A percentile compares a stretch with the other conserved stretches of the same genome.
Evolutionary conservation across 2,797 vertebrate species (phyloP).

Genomic region (Diplodus puntazzo): DNA sequence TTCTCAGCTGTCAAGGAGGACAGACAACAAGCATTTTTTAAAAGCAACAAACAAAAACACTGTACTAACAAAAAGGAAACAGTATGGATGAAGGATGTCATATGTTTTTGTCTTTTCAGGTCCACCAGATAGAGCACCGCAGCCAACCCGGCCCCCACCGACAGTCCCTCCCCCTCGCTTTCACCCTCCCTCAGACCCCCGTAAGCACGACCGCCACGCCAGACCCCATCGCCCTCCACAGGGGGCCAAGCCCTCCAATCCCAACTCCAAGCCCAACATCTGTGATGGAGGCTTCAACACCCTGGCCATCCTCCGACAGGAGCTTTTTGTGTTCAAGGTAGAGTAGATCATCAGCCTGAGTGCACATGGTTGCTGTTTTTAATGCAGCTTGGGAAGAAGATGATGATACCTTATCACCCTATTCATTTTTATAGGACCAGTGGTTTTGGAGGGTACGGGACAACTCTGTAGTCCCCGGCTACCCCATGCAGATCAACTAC

Average conservation of each 20-base stretch:
- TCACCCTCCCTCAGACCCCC: conserved; percentile 91
- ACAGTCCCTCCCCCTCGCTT: conserved; percentile 95
- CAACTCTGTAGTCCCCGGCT: conserved; percentile 97
- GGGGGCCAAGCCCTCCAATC: conserved; percentile 93
- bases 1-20: conserved; percentile 65
- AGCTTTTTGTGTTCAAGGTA: conserved; percentile 99
- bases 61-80: neutral
- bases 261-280: conserved; percentile 97
- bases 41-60: conserved; percentile 32
- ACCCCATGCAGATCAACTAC: conserved; percentile 98
- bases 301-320: conserved; percentile 95
- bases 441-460: conserved; percentile 99
- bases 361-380: conserved; percentile 4
- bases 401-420: neutral
- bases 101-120: conserved; percentile 80
- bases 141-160: conserved; percentile 95
- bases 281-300: conserved; percentile 99
- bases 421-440: conserved; percentile 89
- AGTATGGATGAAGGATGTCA: neutral
- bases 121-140: conserved; percentile 95
- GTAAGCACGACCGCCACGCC: conserved; percentile 93
- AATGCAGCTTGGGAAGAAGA: conserved; percentile 1
- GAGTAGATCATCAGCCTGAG: neutral
- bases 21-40: conserved; percentile 47
- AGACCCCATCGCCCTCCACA: conserved; percentile 93